Base-by-base conservation (phyloP, 2,797 vertebrate genomes). In the Sus cebifrons region DNA sequence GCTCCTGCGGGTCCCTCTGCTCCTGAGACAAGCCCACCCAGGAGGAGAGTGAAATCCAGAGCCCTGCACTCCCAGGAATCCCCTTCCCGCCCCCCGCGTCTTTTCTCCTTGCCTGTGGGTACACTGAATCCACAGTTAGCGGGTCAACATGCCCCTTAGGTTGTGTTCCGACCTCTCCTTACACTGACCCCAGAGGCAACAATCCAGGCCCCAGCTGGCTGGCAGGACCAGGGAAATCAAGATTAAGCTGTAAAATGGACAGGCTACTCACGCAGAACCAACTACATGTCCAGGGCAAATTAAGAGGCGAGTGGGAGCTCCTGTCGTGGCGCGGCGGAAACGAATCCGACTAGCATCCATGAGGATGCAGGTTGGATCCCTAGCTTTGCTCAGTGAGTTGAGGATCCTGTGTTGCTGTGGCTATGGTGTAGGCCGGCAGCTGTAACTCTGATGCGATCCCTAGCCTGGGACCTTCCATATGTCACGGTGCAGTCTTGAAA, bases 251-350 rank as follows among this genome's bases (percentile, higher is more conserved):
- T 4, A 17, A 32, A 67, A 71, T 1, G 18, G 73, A 32, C 0
- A 6, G 18, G 0, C 32, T 6, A 52, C 7, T 62, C 9, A 10
- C 15, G n/a, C 0, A 36, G n/a, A 52, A 32, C 0, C 0, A 3
- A 36, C 16, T 14, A 29, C 27, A 21, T 4, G 23, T 9, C 58
- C 29, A 67, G 25, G 6, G 27, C 27, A 36, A 14, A 73, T 6
- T 25, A 67, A 2, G n/a, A 44, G 54, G 0, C 5, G 40, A 2
- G 2, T 18, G 10, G 44, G 44, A 49, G 44, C 9, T 49, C 44
- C 44, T 5, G 5, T 10, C 44, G 44, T 49, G 44, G 44, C 6
- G 44, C 44, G 9, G 44, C 1, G 44, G 44, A 49, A 49, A 49
- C 5, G 44, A 49, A 49, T 49, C 44, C 44, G 9, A 49, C 44